These are phyloP conservation scores for Thyatira batis DNA, from an alignment of 2,888 invertebrate species.

Conservation along the genomic window DNA sequence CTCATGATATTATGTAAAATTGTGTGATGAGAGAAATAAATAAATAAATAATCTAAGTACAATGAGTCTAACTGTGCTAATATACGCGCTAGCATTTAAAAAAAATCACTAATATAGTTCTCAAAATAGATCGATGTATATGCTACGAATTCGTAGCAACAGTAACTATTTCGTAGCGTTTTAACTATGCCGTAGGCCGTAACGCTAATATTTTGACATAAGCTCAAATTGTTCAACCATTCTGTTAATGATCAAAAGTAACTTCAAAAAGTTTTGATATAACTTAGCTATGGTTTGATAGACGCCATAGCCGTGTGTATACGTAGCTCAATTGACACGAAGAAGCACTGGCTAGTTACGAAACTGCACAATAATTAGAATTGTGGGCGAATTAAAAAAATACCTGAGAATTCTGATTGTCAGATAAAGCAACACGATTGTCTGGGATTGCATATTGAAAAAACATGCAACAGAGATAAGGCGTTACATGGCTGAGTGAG, in stretches of 20 bases:
- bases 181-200: background rate
- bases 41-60: too few relatives aligned
- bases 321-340: constrained; percentile 71
- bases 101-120: background rate
- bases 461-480: constrained; percentile 82
- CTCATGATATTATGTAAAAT: too few relatives aligned
- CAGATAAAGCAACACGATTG: constrained; percentile 75
- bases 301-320: constrained; percentile 14
- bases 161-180: background rate
- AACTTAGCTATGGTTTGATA: constrained; percentile 10
- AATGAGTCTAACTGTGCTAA: too few relatives aligned
- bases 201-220: too few relatives aligned
- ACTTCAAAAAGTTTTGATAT: constrained; percentile 5
- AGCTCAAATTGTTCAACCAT: too few relatives aligned
- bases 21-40: too few relatives aligned
- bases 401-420: constrained; percentile 78
- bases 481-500: constrained; percentile 75
- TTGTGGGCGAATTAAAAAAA: constrained; percentile 72
- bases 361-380: constrained; percentile 77
- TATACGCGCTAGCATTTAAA: background rate
- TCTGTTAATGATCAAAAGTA: too few relatives aligned
- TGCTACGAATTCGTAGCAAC: background rate
- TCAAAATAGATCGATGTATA: background rate
- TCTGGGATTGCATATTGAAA: constrained; percentile 80
- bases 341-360: constrained; percentile 62